Percentiles rank a stretch among this genome's conserved stretches.
These are phyloP conservation scores for Rhea americana DNA, from an alignment of 2,113 vertebrate genomes.

Conservation along the genomic window DNA sequence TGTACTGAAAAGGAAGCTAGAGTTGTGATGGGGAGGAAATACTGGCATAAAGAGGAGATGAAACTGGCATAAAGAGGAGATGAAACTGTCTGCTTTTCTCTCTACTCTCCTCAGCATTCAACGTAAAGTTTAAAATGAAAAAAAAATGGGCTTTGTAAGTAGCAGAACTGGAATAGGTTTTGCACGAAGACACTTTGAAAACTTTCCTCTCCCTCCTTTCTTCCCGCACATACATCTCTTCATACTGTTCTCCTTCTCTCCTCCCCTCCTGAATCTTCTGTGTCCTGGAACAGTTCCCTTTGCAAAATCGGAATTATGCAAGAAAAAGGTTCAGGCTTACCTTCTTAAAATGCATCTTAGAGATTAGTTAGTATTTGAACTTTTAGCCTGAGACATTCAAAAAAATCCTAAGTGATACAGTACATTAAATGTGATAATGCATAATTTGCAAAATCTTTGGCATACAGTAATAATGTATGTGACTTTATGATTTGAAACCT, in stretches of 20 bases:
- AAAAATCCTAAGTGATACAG: background rate
- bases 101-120: background rate
- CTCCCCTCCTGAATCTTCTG: background rate
- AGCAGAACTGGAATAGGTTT: background rate
- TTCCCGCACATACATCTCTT: accelerated
- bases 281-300: background rate
- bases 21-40: background rate
- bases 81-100: background rate
- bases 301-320: background rate
- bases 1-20: background rate
- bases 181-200: background rate
- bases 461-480: background rate
- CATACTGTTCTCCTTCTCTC: background rate
- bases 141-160: background rate
- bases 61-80: background rate
- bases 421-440: background rate
- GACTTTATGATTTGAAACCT: background rate
- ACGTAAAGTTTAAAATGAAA: background rate
- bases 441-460: background rate
- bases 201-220: background rate
- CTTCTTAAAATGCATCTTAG: background rate
- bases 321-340: background rate
- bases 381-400: background rate
- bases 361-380: background rate
- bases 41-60: background rate